phyloP scores from a whole-genome alignment of 2,888 invertebrate genomes.

The Rugalucina vietnamica region DNA sequence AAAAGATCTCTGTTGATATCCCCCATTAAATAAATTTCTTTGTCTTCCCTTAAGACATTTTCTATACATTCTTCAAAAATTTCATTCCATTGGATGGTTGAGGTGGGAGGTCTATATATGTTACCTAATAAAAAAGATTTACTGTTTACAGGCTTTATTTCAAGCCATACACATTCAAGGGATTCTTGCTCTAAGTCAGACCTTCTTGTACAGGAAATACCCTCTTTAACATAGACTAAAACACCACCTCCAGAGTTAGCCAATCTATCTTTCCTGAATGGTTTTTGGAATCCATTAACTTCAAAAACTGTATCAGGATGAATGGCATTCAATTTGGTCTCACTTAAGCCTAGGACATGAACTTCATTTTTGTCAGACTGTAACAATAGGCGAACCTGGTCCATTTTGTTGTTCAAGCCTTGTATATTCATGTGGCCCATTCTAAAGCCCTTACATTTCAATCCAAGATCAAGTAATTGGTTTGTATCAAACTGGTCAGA shows the following conservation, averaged over 20 bases:
- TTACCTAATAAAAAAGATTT: not conserved
- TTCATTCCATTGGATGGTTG: not conserved
- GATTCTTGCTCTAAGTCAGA: not conserved
- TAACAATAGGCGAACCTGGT: not conserved
- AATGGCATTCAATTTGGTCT: not conserved
- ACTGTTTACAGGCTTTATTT: no score
- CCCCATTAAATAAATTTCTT: not conserved
- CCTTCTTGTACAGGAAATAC: not conserved
- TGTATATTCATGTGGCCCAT: not conserved
- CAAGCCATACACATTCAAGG: not conserved
- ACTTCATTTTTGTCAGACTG: not conserved
- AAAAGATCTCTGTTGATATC: not conserved
- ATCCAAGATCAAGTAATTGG: not conserved
- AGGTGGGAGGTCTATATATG: not conserved
- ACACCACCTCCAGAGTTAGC: not conserved
- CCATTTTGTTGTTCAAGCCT: not conserved
- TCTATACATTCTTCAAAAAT: not conserved
- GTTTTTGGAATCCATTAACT: not conserved
- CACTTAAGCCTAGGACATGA: not conserved
- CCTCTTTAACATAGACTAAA: not conserved
- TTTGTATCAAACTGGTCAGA: not conserved
- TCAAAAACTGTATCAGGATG: not conserved
- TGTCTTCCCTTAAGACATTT: not conserved
- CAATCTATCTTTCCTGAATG: not conserved
- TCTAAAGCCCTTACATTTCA: not conserved